Conservation (phyloP, 1,140 invertebrate species). For the Harlomillsia oculata region DNA sequence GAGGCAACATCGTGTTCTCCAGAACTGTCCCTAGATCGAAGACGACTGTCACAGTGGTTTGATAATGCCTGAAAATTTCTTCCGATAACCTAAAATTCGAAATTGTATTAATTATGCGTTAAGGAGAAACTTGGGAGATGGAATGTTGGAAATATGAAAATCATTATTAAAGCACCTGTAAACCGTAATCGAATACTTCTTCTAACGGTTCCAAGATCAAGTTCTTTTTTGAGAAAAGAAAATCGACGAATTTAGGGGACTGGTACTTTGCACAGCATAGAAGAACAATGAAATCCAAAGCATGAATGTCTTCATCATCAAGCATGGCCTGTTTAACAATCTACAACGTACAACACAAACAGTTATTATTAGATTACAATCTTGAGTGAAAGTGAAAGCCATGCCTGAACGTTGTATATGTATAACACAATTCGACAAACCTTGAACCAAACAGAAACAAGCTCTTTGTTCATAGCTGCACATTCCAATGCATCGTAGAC, state of each 20-base stretch:
- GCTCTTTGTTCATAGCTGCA: constrained; percentile 7
- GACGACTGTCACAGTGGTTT: constrained; percentile 21
- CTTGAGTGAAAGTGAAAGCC: not conserved
- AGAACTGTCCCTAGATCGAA: no score
- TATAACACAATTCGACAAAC: constrained; percentile 4
- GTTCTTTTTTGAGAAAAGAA: constrained; percentile 6
- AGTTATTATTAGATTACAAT: not conserved
- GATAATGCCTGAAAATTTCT: not conserved
- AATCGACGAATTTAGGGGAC: not conserved
- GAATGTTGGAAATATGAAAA: no score
- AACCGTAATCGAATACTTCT: constrained; percentile 9
- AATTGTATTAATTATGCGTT: no score
- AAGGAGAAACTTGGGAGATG: no score
- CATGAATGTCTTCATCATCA: not conserved
- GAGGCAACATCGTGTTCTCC: no score
- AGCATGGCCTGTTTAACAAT: constrained; percentile 15
- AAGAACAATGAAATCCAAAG: constrained; percentile 23
- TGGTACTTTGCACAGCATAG: constrained; percentile 14
- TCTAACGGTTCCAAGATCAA: constrained; percentile 8
- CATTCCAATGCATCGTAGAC: constrained; percentile 17
- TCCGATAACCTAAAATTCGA: not conserved
- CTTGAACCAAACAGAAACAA: constrained; percentile 22
- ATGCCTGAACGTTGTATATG: not conserved
- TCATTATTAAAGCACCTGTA: constrained; percentile 4
- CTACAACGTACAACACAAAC: not conserved